Evolutionary conservation across 30 jellyfish, hydroid and myxozoan genomes (phyloP), one percentile per base, ranked within the genome.

Genomic region (Mastigias papua): DNA sequence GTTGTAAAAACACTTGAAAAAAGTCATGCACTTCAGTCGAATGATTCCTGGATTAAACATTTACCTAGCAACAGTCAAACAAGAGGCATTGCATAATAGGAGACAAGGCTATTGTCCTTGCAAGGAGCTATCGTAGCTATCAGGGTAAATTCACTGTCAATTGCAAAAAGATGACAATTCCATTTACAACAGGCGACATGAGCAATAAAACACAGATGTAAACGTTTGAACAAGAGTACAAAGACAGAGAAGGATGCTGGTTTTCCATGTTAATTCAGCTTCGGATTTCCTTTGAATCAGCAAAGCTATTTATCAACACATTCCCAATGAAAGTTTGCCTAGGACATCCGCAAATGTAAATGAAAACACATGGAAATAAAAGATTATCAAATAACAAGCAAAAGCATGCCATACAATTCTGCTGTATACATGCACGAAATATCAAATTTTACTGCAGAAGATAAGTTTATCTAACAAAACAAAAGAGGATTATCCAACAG

Each of bases 131-230:
- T n/a, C n/a, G n/a, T n/a, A n/a, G n/a, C n/a, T n/a, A n/a, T n/a
- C n/a, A n/a, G n/a, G n/a, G n/a, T n/a, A n/a, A 63, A 27, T 27
- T 63, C 37, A 63, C 74, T 1, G 46, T 42, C 74, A 63, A 27
- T 27, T 63, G 74, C 23, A 63, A 63, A 63, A n/a, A 2, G 37
- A 63, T 63, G 74, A 7, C 74, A n/a, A 51, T 63, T 63, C 74
- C 23, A 63, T 63, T 63, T 23, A n/a, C 74, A 27, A 63, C 54
- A 42, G 13, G 9, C 42, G 26, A 27, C 19, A 63, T 4, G 20
- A 63, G 74, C 22, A 63, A 27, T 2, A 48, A 72, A 13, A 72
- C 83, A 72, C 69, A 72, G 35, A 61, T 21, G 67, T 37, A 21
- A 34, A 34, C 69, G 34, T 34, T 72, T 72, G 66, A 72, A 34